Conservation (phyloP, 2,888 invertebrate genomes). For the Scelioninae gen. 1 region DNA sequence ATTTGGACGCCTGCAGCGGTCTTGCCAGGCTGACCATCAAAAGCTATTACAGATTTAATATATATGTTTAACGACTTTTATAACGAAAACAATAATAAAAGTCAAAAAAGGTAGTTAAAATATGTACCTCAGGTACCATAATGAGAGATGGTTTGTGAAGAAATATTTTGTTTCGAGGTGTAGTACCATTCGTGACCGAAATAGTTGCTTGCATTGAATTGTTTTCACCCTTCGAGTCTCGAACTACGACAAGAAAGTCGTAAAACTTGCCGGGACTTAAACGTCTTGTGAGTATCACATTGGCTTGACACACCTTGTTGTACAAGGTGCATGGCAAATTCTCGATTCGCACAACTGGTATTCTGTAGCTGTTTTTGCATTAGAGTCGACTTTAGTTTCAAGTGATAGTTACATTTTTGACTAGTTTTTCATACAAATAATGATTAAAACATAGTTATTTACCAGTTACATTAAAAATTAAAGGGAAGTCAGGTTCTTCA, state of each 20-base stretch:
- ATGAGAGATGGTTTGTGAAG: slow-evolving; percentile 92
- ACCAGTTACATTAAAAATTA: slow-evolving; percentile 92
- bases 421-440: neutral
- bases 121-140: slow-evolving; percentile 89
- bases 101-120: neutral
- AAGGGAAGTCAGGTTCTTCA: slow-evolving; percentile 94
- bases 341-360: slow-evolving; percentile 91
- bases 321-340: slow-evolving; percentile 93
- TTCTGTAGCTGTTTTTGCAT: slow-evolving; percentile 85
- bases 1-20: too few relatives aligned
- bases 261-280: slow-evolving; percentile 93
- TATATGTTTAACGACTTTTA: too few relatives aligned
- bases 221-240: slow-evolving; percentile 91
- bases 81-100: slow-evolving; percentile 22
- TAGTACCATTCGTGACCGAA: slow-evolving; percentile 93
- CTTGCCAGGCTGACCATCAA: too few relatives aligned
- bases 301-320: slow-evolving; percentile 95
- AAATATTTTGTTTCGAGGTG: slow-evolving; percentile 92
- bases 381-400: neutral
- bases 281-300: slow-evolving; percentile 91
- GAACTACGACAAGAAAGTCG: slow-evolving; percentile 90
- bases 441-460: slow-evolving; percentile 69
- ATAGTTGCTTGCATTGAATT: slow-evolving; percentile 91
- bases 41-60: too few relatives aligned
- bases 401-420: neutral